Conservation (phyloP, 2,113 vertebrate genomes). For the Macquaria australasica region DNA sequence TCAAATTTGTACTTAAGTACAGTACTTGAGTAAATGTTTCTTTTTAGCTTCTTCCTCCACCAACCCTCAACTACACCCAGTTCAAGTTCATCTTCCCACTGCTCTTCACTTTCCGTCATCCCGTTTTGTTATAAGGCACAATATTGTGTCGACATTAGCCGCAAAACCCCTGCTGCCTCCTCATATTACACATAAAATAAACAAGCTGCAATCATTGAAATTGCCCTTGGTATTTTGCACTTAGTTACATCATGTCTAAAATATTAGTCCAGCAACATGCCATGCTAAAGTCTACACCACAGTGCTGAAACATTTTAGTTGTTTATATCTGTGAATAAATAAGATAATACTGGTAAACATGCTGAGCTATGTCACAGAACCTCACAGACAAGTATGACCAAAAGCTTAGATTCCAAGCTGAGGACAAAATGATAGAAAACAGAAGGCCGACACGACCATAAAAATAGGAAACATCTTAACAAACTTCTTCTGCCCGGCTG, state of each 20-base stretch:
- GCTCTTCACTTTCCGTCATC: not conserved
- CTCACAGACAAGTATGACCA: not conserved
- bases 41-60: not conserved
- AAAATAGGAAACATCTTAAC: not conserved
- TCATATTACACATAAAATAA: not conserved
- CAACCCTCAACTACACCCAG: not conserved
- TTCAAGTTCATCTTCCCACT: not conserved
- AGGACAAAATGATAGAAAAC: not conserved
- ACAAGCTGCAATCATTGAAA: constrained; percentile 17
- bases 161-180: not conserved
- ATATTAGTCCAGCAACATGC: constrained; percentile 11
- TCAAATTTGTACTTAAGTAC: too few species aligned
- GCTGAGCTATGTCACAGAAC: not conserved
- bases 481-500: not conserved
- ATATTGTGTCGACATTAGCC: not conserved
- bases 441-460: not conserved
- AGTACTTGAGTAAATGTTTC: not conserved
- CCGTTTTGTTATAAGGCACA: not conserved
- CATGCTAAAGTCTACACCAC: not conserved
- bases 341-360: not conserved
- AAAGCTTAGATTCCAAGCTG: not conserved
- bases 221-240: constrained; percentile 33
- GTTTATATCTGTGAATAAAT: not conserved
- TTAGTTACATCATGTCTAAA: constrained; percentile 44
- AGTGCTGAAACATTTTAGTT: not conserved